These are phyloP conservation scores for Helicoverpa assulta DNA, from an alignment of 2,888 invertebrate genomes.

Conservation along the genomic window DNA sequence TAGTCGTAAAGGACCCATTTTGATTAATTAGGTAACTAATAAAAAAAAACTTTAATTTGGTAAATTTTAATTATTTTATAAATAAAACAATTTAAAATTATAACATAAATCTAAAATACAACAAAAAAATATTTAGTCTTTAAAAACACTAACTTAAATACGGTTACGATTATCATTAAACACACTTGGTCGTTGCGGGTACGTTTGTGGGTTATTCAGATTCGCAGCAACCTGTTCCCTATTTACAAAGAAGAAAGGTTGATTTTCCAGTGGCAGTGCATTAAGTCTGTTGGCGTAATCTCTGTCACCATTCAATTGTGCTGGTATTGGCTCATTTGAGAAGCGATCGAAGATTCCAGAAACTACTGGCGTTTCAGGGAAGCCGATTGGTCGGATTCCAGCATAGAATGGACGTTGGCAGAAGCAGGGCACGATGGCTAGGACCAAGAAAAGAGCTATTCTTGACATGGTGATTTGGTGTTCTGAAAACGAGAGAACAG, in stretches of 20 bases:
- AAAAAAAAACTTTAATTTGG: not conserved
- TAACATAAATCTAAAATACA: not conserved
- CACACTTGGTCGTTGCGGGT: constrained; percentile 51
- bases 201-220: constrained; percentile 52
- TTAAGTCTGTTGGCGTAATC: constrained; percentile 63
- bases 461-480: constrained; percentile 33
- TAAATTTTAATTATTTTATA: not conserved
- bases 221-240: constrained; percentile 67
- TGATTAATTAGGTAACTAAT: not conserved
- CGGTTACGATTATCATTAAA: constrained; percentile 49
- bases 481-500: constrained; percentile 36
- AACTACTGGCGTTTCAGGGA: constrained; percentile 17
- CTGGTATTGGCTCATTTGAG: constrained; percentile 41
- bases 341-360: constrained; percentile 35
- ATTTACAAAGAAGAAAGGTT: constrained; percentile 57
- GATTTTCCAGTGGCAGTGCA: constrained; percentile 59
- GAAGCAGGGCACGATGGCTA: constrained; percentile 52
- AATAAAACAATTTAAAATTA: not conserved
- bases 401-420: constrained; percentile 91
- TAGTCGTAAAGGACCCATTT: too few relatives aligned
- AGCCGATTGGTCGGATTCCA: constrained; percentile 53
- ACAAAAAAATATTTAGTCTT: not conserved
- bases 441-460: constrained; percentile 33
- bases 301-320: constrained; percentile 62
- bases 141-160: constrained; percentile 5